Evolutionary conservation across 92 coral and sea anemone genomes (phyloP), one percentile per base, ranked within the genome.

Genomic region (Zoanthus gigantus): DNA sequence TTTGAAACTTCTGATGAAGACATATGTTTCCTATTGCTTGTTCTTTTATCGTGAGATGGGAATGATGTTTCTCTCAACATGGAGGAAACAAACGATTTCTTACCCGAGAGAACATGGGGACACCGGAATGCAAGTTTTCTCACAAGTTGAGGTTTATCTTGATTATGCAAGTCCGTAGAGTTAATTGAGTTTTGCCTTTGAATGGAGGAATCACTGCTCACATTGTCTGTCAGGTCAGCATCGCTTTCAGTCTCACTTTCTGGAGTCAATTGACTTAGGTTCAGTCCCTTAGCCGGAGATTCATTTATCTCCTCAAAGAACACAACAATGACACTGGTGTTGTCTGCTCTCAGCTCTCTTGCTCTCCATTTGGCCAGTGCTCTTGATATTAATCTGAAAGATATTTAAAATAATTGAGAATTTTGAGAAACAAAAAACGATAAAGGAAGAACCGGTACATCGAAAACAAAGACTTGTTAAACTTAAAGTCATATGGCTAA

Each of bases 341-440:
- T 96, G 83, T 96, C 99, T 13, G 99, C 98, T 17, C 99, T 92
- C 14, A 96, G 88, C 17, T 94, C 94, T 61, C 93, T 86, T 6
- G 94, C 98, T 31, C 99, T 88, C 99, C 99, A 96, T 80, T 94
- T 90, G 30, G 93, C 88, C 46, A 96, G 77, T 13, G 98, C 99
- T 80, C 93, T 88, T 45, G 90, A 90, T 48, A 95, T 92, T 48
- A 96, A 86, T 77, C 98, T 96, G 81, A 23, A 31, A 89, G 42
- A 58, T 48, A 72, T 9, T 60, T 10, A 63, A 52, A 5, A 34
- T 28, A 69, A 12, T 30, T 44, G 12, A 13, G 9, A 69, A 30
- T 6, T 30, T 32, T 23, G 14, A 69, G 16, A 13, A 30, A 32
- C 12, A 37, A 37, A 37, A 37, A 34, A 37, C 0, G 2, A 37